A percentile compares a stretch with the other conserved stretches of the same genome.
phyloP scores from a whole-genome alignment of 2,797 vertebrate genomes.

The Cichlasoma orientale region DNA sequence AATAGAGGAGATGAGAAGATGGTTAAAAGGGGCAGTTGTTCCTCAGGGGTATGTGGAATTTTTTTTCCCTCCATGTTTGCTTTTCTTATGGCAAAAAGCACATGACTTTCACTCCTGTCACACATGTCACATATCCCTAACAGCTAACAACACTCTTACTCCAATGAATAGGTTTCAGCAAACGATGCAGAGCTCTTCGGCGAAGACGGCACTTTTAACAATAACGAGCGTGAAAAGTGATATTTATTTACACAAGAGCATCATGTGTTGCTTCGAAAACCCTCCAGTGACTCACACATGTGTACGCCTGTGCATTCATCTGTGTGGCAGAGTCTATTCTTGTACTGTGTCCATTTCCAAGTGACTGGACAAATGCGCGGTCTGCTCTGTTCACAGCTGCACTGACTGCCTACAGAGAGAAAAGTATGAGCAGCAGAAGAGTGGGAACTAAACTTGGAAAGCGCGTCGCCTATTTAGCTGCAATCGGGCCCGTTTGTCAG shows the following conservation, averaged over 20 bases:
- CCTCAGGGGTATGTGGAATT: not conserved
- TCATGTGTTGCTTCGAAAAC: not conserved
- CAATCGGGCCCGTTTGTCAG: conserved; percentile 4
- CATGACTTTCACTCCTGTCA: accelerated
- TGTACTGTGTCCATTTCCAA: conserved; percentile 4
- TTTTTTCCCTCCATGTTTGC: accelerated
- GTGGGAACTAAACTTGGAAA: conserved; percentile 50
- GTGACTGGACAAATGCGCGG: conserved; percentile 30
- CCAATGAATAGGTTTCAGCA: no score
- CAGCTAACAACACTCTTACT: no score
- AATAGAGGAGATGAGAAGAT: not conserved
- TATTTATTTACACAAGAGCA: not conserved
- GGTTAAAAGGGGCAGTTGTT: not conserved
- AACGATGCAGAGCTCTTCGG: not conserved
- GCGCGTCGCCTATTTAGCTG: conserved; percentile 1
- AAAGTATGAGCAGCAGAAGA: conserved; percentile 17
- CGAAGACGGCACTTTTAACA: not conserved
- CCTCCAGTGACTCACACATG: not conserved
- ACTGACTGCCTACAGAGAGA: conserved; percentile 23
- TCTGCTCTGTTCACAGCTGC: conserved; percentile 21
- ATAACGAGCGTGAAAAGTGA: not conserved
- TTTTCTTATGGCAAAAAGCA: not conserved
- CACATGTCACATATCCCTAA: not conserved
- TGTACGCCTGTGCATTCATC: not conserved
- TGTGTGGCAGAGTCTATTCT: conserved; percentile 33